These are phyloP conservation scores for Actinia tenebrosa DNA, from an alignment of 64 coral and sea anemone genomes.

Conservation along the genomic window DNA sequence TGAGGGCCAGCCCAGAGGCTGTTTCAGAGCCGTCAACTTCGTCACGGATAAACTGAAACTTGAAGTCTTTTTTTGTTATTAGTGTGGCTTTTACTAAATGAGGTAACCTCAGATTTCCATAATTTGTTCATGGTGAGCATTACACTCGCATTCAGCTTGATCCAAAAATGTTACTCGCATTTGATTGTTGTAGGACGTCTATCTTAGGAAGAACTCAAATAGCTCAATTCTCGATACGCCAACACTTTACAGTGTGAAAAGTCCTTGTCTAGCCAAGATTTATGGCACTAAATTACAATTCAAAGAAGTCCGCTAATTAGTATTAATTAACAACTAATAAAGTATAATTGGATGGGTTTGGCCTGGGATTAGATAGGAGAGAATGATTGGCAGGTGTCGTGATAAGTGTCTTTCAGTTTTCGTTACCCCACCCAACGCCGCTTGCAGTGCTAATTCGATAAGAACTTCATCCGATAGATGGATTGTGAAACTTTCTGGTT, in stretches of 20 bases:
- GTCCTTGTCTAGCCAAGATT: constrained; percentile 7
- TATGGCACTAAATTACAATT: constrained; percentile 8
- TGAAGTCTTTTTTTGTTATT: too few relatives aligned
- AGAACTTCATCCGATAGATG: constrained; percentile 16
- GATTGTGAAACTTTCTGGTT: not conserved
- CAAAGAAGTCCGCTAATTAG: constrained; percentile 11
- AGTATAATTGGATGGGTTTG: constrained; percentile 18
- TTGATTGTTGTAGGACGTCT: too few relatives aligned
- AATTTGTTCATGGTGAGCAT: too few relatives aligned
- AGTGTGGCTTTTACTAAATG: too few relatives aligned
- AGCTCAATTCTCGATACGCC: not conserved
- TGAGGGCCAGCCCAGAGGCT: too few relatives aligned
- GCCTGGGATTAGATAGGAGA: not conserved
- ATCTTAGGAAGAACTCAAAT: too few relatives aligned
- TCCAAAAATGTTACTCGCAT: too few relatives aligned
- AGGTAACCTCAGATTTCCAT: too few relatives aligned
- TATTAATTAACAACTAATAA: constrained; percentile 5
- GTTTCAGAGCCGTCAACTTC: too few relatives aligned
- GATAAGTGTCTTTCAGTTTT: not conserved
- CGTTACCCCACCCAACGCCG: not conserved
- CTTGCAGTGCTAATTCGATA: constrained; percentile 3
- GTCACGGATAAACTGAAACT: too few relatives aligned
- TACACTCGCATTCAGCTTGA: too few relatives aligned
- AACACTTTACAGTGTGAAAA: constrained; percentile 1
- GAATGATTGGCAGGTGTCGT: constrained; percentile 5